These are phyloP conservation scores for Stomatorhinus ivindoensis DNA, from an alignment of 2,113 vertebrate genomes.

Conservation along the genomic window DNA sequence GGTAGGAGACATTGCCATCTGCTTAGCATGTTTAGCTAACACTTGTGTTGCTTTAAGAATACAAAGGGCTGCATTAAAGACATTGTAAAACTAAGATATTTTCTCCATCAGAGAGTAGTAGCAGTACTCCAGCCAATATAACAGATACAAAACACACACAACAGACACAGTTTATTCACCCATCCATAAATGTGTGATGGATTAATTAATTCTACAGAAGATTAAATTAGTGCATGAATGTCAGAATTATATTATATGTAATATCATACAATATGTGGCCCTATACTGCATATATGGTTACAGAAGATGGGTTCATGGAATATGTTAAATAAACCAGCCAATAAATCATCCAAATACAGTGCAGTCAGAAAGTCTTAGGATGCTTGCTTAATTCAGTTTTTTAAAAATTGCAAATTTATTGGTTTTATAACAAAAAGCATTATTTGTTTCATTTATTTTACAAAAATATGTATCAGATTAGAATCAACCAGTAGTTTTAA, in stretches of 20 bases:
- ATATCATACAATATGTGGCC: not conserved
- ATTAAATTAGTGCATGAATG: not conserved
- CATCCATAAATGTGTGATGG: not conserved
- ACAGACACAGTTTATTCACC: not conserved
- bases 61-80: not conserved
- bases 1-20: constrained; percentile 14
- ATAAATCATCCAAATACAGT: not conserved
- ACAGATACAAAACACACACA: not conserved
- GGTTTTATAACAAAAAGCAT: not conserved
- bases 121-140: not conserved
- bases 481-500: not conserved
- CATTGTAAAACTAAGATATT: not conserved
- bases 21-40: not conserved
- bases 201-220: not conserved
- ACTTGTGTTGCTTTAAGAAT: constrained; percentile 5
- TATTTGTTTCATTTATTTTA: not conserved
- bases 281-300: not conserved
- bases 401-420: not conserved
- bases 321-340: not conserved
- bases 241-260: not conserved
- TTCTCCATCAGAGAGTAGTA: not conserved
- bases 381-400: not conserved
- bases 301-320: not conserved
- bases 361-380: not conserved
- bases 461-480: not conserved